Percentiles rank a stretch among this genome's conserved stretches.
These are phyloP conservation scores for Chascanopsetta lugubris DNA, from an alignment of 2,113 vertebrate genomes.

Conservation along the genomic window DNA sequence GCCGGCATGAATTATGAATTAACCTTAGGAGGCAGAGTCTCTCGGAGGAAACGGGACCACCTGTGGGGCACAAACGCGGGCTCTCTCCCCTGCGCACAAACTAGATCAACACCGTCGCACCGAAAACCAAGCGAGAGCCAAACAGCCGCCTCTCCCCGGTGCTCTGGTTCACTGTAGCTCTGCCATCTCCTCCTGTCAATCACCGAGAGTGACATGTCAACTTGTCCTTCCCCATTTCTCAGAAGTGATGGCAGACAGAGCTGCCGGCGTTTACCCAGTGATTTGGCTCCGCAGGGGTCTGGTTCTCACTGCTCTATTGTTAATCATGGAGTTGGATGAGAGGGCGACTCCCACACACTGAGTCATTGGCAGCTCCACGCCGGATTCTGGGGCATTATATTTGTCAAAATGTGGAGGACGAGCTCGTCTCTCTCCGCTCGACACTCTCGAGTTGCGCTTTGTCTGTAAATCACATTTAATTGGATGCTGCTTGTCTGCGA, in stretches of 20 bases:
- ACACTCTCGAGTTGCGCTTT: constrained; percentile 46
- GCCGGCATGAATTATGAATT: constrained; percentile 69
- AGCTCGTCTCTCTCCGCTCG: constrained; percentile 20
- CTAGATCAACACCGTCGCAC: constrained; percentile 51
- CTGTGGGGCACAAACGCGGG: constrained; percentile 49
- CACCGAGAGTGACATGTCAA: constrained; percentile 62
- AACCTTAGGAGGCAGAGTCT: constrained; percentile 52
- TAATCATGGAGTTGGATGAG: constrained; percentile 68
- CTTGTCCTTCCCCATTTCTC: constrained; percentile 48
- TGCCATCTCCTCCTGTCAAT: constrained; percentile 62
- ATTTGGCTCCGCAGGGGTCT: constrained; percentile 66
- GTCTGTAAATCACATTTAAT: constrained; percentile 25
- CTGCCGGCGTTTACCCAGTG: constrained; percentile 49
- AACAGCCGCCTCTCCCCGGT: constrained; percentile 52
- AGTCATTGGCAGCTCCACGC: constrained; percentile 61
- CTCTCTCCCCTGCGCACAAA: constrained; percentile 44
- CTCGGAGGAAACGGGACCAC: constrained; percentile 60
- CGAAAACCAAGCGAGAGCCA: constrained; percentile 41
- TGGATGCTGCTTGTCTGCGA: constrained; percentile 5
- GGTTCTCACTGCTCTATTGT: constrained; percentile 57
- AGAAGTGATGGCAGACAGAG: constrained; percentile 46
- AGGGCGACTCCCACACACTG: constrained; percentile 66
- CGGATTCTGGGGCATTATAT: constrained; percentile 57
- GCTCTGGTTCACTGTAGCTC: constrained; percentile 34
- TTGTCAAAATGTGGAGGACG: constrained; percentile 54